phyloP scores from a whole-genome alignment of 2,797 vertebrate species.

The Todus mexicanus region DNA sequence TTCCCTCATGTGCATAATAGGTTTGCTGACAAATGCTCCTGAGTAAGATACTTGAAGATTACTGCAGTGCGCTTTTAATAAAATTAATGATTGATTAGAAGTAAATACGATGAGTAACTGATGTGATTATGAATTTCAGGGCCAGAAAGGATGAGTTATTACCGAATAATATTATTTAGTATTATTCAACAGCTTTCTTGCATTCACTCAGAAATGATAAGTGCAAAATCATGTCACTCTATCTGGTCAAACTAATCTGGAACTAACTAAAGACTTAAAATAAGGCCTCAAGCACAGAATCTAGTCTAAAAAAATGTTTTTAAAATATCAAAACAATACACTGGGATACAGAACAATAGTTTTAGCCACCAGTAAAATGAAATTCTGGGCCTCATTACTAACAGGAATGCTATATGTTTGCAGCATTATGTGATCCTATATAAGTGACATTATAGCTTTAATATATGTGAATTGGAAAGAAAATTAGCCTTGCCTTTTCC shows the following conservation, averaged over 20 bases:
- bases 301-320: not conserved
- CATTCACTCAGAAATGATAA: not conserved
- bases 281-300: not conserved
- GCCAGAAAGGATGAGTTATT: not conserved
- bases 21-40: not conserved
- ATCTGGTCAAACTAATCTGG: not conserved
- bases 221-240: not conserved
- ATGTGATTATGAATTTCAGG: not conserved
- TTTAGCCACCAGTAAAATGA: not conserved
- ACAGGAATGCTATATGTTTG: fast-evolving
- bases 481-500: constrained; percentile 78
- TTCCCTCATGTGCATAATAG: not conserved
- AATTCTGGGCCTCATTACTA: not conserved
- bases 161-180: not conserved
- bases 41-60: not conserved
- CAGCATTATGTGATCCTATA: not conserved
- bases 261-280: not conserved
- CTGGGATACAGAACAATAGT: not conserved
- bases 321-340: not conserved
- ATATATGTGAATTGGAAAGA: not conserved
- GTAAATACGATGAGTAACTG: not conserved
- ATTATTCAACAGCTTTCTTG: not conserved
- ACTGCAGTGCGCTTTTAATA: not conserved
- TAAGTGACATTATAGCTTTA: not conserved
- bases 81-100: not conserved